A percentile compares a stretch with the other conserved stretches of the same genome.
Evolutionary conservation across 2,797 vertebrate genomes (phyloP).

Genomic region (Anguilla anguilla): DNA sequence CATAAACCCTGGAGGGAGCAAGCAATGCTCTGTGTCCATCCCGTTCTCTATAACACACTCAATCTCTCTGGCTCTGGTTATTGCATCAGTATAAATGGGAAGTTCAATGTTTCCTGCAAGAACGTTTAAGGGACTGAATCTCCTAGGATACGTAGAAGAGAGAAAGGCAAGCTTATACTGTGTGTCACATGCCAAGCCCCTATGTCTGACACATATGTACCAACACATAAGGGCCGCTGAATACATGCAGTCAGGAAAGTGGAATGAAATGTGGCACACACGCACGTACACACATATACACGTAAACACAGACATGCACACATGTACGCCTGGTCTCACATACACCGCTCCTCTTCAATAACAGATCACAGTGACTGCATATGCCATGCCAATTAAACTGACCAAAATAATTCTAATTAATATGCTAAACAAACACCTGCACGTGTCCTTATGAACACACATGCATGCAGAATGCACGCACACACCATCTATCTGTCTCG

Average conservation of each 20-base stretch:
- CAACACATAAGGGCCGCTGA: background rate
- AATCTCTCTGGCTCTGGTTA: background rate
- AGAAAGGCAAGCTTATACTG: background rate
- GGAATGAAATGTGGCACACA: background rate
- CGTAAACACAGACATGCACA: background rate
- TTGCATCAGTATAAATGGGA: constrained; percentile 8
- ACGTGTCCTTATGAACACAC: background rate
- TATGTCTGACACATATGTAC: background rate
- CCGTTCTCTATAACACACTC: background rate
- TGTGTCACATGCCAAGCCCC: background rate
- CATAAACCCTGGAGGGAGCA: constrained; percentile 50
- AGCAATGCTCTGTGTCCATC: background rate
- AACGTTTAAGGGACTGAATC: background rate
- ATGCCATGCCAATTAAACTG: background rate
- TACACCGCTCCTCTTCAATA: background rate
- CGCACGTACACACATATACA: background rate
- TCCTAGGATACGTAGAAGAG: background rate
- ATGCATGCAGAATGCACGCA: too few species aligned
- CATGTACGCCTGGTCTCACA: background rate
- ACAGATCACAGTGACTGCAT: background rate
- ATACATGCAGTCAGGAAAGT: background rate
- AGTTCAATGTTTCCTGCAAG: background rate
- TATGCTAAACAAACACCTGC: background rate
- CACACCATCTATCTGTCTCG: too few species aligned
- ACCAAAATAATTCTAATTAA: background rate